phyloP scores from a whole-genome alignment of 2,888 invertebrate species.

The Pterostichus niger region DNA sequence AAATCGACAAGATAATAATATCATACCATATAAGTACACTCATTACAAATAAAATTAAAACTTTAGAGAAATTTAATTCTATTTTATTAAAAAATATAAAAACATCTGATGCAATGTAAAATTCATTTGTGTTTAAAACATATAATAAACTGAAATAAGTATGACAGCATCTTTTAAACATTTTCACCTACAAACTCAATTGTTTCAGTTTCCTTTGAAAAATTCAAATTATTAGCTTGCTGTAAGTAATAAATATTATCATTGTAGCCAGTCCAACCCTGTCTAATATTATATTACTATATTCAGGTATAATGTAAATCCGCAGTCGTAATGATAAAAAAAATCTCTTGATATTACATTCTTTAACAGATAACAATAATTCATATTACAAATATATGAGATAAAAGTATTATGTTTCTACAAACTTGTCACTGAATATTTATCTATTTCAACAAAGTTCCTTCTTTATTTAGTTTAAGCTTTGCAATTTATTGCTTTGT shows the following conservation, averaged over 20 bases:
- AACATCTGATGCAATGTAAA: conserved; percentile 16
- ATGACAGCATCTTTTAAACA: conserved; percentile 16
- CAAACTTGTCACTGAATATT: neutral
- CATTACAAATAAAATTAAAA: conserved; percentile 5
- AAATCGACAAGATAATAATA: conserved; percentile 3
- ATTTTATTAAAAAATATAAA: neutral
- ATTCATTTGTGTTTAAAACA: conserved; percentile 6
- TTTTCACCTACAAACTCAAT: conserved; percentile 11
- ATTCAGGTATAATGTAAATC: conserved; percentile 36
- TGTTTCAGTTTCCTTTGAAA: neutral
- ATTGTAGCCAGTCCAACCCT: neutral
- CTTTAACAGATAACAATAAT: conserved; percentile 15
- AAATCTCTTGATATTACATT: conserved; percentile 30
- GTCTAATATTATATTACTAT: conserved; percentile 21
- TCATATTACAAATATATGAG: conserved; percentile 24
- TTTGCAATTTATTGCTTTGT: neutral
- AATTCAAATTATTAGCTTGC: no score
- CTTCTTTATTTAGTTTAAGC: no score
- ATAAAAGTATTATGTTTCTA: neutral
- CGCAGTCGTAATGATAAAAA: conserved; percentile 38
- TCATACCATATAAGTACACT: conserved; percentile 21
- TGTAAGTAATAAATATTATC: no score
- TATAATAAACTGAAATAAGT: conserved; percentile 1
- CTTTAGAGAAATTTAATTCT: neutral
- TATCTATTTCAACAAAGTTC: neutral